Percentiles rank a stretch among this genome's conserved stretches.
These are phyloP conservation scores for Thalassoma bifasciatum DNA, from an alignment of 2,113 vertebrate species.

Conservation along the genomic window DNA sequence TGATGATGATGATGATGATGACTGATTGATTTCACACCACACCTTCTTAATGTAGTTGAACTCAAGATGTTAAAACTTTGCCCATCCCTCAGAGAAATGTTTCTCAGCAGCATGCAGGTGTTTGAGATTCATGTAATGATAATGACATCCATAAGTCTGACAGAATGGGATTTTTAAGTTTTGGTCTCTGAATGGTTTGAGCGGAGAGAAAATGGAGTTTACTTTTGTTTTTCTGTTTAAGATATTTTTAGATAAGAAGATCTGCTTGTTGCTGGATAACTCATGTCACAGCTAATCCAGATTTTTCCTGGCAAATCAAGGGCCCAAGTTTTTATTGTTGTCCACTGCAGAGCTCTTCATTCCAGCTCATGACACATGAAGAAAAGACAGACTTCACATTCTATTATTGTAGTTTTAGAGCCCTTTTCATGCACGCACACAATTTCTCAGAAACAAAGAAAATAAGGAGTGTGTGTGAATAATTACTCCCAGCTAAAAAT, in stretches of 20 bases:
- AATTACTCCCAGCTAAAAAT: too few relatives aligned
- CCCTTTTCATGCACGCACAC: too few relatives aligned
- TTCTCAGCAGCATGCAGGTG: not conserved
- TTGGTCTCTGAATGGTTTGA: not conserved
- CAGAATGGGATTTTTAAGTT: not conserved
- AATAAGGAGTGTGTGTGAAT: too few relatives aligned
- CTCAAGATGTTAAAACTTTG: not conserved
- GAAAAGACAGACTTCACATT: constrained; percentile 1
- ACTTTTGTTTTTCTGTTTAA: not conserved
- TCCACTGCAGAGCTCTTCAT: constrained; percentile 12
- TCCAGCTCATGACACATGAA: constrained; percentile 7
- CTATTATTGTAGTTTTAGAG: not conserved
- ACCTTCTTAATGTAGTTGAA: not conserved
- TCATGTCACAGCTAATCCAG: constrained; percentile 21
- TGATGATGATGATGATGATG: not conserved
- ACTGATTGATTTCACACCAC: not conserved
- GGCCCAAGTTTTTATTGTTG: constrained; percentile 23
- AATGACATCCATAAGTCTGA: constrained; percentile 8
- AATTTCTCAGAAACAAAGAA: too few relatives aligned
- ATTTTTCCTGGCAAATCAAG: constrained; percentile 3
- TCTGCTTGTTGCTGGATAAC: not conserved
- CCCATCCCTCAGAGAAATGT: not conserved
- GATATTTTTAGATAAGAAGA: not conserved
- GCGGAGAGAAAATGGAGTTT: not conserved
- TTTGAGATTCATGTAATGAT: not conserved